Conservation (phyloP, 2,888 invertebrate species). For the Campaea margaritaria region DNA sequence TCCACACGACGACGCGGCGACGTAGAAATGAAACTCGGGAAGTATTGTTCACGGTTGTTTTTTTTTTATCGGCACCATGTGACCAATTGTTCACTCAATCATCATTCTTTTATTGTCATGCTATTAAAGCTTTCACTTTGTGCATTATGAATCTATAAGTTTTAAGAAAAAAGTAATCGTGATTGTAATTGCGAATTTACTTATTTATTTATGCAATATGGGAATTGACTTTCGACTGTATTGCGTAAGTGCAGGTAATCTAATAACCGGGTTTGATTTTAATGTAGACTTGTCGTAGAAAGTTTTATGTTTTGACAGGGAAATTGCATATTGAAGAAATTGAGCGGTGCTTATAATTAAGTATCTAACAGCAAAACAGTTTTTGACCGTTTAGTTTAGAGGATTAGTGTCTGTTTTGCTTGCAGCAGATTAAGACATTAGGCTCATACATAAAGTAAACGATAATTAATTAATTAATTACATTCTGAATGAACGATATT, state of each 20-base stretch:
- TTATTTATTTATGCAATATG: constrained; percentile 33
- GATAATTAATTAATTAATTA: too few relatives aligned
- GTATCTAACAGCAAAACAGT: too few relatives aligned
- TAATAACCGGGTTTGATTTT: constrained; percentile 2
- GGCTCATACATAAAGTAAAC: too few relatives aligned
- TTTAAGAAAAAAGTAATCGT: constrained; percentile 37
- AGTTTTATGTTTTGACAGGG: not conserved
- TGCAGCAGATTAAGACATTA: too few relatives aligned
- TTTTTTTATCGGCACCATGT: constrained; percentile 58
- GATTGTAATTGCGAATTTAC: constrained; percentile 35
- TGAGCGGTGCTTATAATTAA: too few relatives aligned
- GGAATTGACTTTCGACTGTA: constrained; percentile 31
- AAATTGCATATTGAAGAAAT: not conserved
- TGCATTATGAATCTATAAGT: constrained; percentile 47
- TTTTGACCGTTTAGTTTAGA: too few relatives aligned
- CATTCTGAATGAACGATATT: too few relatives aligned
- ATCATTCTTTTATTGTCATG: constrained; percentile 60
- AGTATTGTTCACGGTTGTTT: constrained; percentile 64
- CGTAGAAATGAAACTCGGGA: constrained; percentile 62
- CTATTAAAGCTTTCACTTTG: constrained; percentile 70
- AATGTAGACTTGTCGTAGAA: not conserved
- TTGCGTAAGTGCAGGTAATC: constrained; percentile 18
- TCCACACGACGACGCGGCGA: constrained; percentile 30
- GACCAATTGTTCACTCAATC: constrained; percentile 58
- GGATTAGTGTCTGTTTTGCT: too few relatives aligned